Evolutionary conservation across 2,888 invertebrate species (phyloP), one percentile per base, ranked within the genome.

Genomic region (Limnephilus lunatus): DNA sequence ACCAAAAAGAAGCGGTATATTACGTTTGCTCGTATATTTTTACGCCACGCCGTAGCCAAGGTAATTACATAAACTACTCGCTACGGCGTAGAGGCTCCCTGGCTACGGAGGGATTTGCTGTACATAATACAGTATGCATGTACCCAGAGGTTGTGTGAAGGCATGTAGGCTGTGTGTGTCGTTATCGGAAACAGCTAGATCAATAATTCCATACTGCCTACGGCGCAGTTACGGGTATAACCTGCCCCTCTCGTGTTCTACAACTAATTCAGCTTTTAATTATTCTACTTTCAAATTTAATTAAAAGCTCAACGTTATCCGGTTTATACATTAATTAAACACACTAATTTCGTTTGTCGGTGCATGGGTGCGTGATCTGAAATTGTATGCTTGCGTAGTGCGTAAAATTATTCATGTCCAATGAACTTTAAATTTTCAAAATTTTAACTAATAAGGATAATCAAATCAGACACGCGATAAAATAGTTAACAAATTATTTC

Each of bases 61-160:
- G 83, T 83, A 83, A 83, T 83, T 83, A 83, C 83, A 39, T 83
- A 83, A 83, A 83, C 83, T 83, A 83, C 68, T 9, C 68, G 35
- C 25, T 35, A 35, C 35, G 35, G 83, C 83, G 83, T n/a, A n/a
- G 35, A 83, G 83, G 83, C 83, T n/a, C 25, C 35, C 25, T 11
- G 32, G 83, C 68, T 68, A 68, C 68, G 25, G 25, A 68, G 68
- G 68, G 25, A 68, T 68, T 25, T 25, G 25, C 68, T 7, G 25
- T 68, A 68, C 68, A 68, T 68, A 68, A 25, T 68, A 68, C 25
- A 68, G 68, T 68, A n/a, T 68, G 68, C 68, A 68, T 4, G 68
- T 68, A 68, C 25, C 68, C 68, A 25, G 53, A 53, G 53, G 53
- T 53, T 53, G 53, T 53, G 53, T 53, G 53, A 53, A 53, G 53